Conservation (phyloP, 1,140 invertebrate species). For the Bombus picipes region DNA sequence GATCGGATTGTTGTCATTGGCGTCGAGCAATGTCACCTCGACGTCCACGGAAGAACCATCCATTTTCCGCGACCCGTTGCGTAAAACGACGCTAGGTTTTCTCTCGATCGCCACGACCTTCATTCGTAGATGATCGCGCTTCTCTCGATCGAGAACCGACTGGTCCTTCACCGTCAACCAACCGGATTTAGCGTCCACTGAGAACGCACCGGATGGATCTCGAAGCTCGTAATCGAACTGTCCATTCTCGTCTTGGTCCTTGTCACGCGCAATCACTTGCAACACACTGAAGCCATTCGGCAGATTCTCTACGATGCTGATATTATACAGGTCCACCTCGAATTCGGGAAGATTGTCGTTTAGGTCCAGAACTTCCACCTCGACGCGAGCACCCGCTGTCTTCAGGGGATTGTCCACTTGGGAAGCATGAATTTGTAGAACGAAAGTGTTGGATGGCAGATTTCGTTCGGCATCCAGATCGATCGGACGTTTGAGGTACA, state of each 20-base stretch:
- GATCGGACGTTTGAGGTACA: conserved; percentile 90
- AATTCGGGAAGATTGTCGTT: conserved; percentile 94
- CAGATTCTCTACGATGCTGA: conserved; percentile 95
- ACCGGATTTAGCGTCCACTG: conserved; percentile 89
- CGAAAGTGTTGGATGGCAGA: conserved; percentile 88
- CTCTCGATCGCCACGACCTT: conserved; percentile 90
- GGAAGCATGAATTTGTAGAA: conserved; percentile 89
- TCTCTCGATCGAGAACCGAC: conserved; percentile 90
- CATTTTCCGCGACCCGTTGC: conserved; percentile 69
- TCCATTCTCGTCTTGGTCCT: conserved; percentile 92
- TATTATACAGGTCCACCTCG: conserved; percentile 94
- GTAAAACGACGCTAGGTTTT: conserved; percentile 84
- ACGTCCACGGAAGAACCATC: conserved; percentile 86
- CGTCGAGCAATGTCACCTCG: conserved; percentile 91
- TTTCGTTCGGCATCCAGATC: conserved; percentile 88
- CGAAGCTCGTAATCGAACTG: conserved; percentile 91
- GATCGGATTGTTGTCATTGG: conserved; percentile 93
- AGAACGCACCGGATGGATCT: conserved; percentile 89
- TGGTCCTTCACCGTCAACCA: conserved; percentile 93
- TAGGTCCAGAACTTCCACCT: conserved; percentile 90
- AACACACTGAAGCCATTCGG: conserved; percentile 89
- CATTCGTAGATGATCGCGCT: conserved; percentile 86
- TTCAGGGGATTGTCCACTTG: conserved; percentile 91
- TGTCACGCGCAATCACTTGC: conserved; percentile 88
- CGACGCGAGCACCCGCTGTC: conserved; percentile 87